Evolutionary conservation across 2,113 vertebrate species (phyloP), one percentile per base, ranked within the genome.

Genomic region (Podarcis cretensis): DNA sequence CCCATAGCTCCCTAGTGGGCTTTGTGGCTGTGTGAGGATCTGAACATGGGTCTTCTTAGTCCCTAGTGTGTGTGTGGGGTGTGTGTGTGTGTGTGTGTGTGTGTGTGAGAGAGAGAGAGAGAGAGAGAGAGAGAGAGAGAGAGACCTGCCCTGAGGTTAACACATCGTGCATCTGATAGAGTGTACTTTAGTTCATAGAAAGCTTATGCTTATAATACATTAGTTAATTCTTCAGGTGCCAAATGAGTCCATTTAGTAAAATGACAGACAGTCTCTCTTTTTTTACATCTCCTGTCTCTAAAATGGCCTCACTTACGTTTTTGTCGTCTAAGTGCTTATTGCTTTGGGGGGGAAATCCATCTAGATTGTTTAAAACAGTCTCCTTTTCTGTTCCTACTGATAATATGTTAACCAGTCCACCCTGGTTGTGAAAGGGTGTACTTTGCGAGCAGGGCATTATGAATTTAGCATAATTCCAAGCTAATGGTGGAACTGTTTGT

Each of bases 401-500:
- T 35, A 8, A 91, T 80, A 73, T 23, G 89, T 83, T 93, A 93
- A 88, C 43, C 9, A 82, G 25, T 25, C 75, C 54, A 89, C 63
- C 3, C 63, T n/a, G 30, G 6, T 43, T n/a, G 1, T 66, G 27
- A 3, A 37, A 89, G 54, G 69, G 78, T 81, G 35, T 35, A 5
- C n/a, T 12, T 91, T 54, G 65, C 14, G n/a, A 40, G 32, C 21
- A 68, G 66, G 83, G 18, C 37, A 9, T 88, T 27, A 69, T 48
- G 91, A 89, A 78, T 91, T 87, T 63, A 20, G 37, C 85, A 2
- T 71, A 87, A 94, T 90, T 90, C 40, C 13, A 87, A 21, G 76
- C 18, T 85, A 74, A 84, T 13, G 18, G 3, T 59, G 77, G 91
- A 76, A 73, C 32, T 23, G 87, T 93, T 90, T 93, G 48, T 88